Conservation (phyloP, 2,113 vertebrate species). For the Pteruthius melanotis region DNA sequence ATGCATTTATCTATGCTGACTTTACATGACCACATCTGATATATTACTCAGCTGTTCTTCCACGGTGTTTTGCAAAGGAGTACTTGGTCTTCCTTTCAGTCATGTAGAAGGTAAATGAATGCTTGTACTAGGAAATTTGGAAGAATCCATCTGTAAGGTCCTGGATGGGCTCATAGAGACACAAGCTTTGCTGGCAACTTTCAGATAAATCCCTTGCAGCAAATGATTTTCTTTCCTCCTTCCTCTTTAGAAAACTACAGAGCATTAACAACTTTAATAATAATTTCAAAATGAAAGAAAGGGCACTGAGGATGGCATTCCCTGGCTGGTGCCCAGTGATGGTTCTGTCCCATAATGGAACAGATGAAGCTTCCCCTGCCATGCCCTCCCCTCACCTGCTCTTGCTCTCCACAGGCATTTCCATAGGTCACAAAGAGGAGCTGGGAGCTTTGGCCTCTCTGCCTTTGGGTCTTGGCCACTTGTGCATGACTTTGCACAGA, state of each 20-base stretch:
- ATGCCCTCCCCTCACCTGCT: not conserved
- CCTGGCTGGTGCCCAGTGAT: not conserved
- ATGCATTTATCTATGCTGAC: not conserved
- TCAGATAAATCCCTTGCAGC: not conserved
- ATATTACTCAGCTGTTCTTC: not conserved
- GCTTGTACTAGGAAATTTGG: not conserved
- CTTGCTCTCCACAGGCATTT: not conserved
- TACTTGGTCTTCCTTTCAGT: not conserved
- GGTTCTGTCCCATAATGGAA: not conserved
- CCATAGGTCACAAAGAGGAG: not conserved
- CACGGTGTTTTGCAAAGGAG: not conserved
- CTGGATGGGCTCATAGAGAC: not conserved
- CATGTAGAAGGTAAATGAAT: not conserved
- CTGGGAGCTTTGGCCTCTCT: not conserved
- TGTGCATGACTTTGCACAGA: not conserved
- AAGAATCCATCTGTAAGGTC: not conserved
- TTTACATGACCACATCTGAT: not conserved
- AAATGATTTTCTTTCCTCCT: not conserved
- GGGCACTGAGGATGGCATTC: not conserved
- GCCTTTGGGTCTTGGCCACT: not conserved
- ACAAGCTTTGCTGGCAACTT: not conserved
- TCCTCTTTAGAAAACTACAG: not conserved
- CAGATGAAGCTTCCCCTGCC: not conserved
- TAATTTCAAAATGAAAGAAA: not conserved
- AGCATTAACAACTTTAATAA: not conserved